Evolutionary conservation across 2,888 invertebrate genomes (phyloP).

Genomic region (Apomyelois bistriatella): DNA sequence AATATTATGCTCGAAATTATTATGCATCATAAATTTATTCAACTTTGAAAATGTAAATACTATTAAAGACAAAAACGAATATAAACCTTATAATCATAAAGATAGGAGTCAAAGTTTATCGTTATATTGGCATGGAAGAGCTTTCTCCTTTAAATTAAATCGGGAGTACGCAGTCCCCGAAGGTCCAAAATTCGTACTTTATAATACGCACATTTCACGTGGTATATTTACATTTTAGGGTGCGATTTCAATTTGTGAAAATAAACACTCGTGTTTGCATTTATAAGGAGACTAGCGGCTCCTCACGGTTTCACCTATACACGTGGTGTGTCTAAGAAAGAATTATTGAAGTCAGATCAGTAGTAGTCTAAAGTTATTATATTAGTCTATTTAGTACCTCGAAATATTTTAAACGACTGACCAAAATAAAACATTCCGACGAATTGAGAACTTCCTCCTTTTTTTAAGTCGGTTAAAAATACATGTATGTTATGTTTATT

Average conservation of each 20-base stretch:
- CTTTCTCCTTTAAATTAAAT: slow-evolving; percentile 23
- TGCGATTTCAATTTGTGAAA: background rate
- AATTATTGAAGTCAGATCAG: too few species aligned
- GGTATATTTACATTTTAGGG: slow-evolving; percentile 3
- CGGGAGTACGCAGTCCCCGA: slow-evolving; percentile 22
- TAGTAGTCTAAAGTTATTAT: too few species aligned
- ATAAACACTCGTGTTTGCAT: background rate
- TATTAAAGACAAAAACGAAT: background rate
- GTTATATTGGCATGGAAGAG: background rate
- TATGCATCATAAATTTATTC: slow-evolving; percentile 7
- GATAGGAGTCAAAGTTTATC: background rate
- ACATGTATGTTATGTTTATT: too few species aligned
- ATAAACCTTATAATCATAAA: background rate
- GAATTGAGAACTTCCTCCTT: too few species aligned
- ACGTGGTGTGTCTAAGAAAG: too few species aligned
- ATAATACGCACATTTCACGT: slow-evolving; percentile 23
- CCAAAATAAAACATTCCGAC: too few species aligned
- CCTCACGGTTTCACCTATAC: background rate
- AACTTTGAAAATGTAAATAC: slow-evolving; percentile 3
- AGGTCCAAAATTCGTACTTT: slow-evolving; percentile 24
- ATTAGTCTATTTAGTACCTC: too few species aligned
- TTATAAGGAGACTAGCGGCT: background rate
- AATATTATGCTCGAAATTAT: background rate
- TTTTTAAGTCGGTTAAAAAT: too few species aligned
- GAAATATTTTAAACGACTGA: too few species aligned